Evolutionary conservation across 92 coral and sea anemone species (phyloP).

Genomic region (Siderastrea radians): DNA sequence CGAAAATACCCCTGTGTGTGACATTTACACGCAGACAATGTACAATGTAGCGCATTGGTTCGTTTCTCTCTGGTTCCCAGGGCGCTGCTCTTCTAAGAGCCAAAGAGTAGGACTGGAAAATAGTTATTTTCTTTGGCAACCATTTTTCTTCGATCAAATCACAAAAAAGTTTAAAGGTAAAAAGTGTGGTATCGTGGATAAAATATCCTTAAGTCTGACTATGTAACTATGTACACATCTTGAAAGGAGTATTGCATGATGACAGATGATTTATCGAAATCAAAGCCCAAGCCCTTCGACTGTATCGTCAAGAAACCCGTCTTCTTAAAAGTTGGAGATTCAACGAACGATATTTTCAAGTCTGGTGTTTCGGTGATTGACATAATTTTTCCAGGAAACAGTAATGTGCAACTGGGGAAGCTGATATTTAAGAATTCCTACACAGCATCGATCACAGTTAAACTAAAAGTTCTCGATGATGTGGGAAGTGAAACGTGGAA

Average conservation of each 20-base stretch:
- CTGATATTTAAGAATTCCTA: slow-evolving; percentile 66
- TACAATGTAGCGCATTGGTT: no score
- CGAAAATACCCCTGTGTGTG: no score
- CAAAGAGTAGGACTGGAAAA: no score
- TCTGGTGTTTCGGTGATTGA: slow-evolving; percentile 69
- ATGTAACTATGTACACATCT: no score
- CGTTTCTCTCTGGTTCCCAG: no score
- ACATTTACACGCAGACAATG: no score
- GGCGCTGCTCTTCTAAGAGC: no score
- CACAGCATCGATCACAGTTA: slow-evolving; percentile 85
- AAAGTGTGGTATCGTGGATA: no score
- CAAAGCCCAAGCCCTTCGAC: slow-evolving; percentile 20
- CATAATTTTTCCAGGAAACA: slow-evolving; percentile 44
- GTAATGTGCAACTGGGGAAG: slow-evolving; percentile 39
- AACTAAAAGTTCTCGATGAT: slow-evolving; percentile 75
- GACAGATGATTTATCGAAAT: neutral
- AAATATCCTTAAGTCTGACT: no score
- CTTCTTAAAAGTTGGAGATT: slow-evolving; percentile 57
- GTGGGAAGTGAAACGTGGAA: slow-evolving; percentile 78
- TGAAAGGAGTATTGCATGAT: neutral
- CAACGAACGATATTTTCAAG: slow-evolving; percentile 45
- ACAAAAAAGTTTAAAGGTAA: no score
- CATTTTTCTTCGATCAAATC: no score
- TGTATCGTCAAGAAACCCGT: slow-evolving; percentile 64
- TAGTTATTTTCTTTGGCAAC: no score